A percentile compares a stretch with the other conserved stretches of the same genome.
Conservation (phyloP, 2,888 invertebrate genomes). For the Syrphus vitripennis region DNA sequence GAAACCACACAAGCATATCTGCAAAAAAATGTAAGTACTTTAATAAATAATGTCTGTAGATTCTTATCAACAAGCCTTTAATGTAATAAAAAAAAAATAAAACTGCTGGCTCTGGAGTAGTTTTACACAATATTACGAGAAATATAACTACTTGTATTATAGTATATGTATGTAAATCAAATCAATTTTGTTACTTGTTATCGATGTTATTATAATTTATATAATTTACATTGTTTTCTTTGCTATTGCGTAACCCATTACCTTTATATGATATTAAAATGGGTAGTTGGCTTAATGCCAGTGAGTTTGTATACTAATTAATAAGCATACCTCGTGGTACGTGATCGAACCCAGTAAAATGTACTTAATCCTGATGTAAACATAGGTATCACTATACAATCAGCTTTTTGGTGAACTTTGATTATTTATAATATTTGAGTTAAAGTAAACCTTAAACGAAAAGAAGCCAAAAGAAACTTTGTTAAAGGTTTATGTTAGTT, state of each 20-base stretch:
- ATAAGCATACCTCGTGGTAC: background rate
- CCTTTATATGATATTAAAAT: background rate
- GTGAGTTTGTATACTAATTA: too few relatives aligned
- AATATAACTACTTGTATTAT: background rate
- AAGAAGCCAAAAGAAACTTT: too few relatives aligned
- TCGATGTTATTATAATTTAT: background rate
- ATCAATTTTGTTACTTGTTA: background rate
- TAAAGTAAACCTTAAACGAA: too few relatives aligned
- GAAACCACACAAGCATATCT: constrained; percentile 80
- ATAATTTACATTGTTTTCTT: background rate
- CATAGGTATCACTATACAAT: too few relatives aligned
- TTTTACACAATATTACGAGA: background rate
- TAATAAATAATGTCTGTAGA: background rate
- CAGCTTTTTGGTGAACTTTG: background rate
- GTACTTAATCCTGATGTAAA: background rate
- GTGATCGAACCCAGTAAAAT: background rate
- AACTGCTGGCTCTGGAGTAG: background rate
- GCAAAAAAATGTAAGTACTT: constrained; percentile 80
- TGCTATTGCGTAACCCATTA: background rate
- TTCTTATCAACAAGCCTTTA: background rate
- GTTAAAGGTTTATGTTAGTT: too few relatives aligned
- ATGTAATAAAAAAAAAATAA: background rate
- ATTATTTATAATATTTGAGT: too few relatives aligned
- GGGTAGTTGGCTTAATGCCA: background rate
- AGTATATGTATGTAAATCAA: too few relatives aligned